phyloP scores from a whole-genome alignment of 2,888 invertebrate species.

The Mimumesa dahlbomi region DNA sequence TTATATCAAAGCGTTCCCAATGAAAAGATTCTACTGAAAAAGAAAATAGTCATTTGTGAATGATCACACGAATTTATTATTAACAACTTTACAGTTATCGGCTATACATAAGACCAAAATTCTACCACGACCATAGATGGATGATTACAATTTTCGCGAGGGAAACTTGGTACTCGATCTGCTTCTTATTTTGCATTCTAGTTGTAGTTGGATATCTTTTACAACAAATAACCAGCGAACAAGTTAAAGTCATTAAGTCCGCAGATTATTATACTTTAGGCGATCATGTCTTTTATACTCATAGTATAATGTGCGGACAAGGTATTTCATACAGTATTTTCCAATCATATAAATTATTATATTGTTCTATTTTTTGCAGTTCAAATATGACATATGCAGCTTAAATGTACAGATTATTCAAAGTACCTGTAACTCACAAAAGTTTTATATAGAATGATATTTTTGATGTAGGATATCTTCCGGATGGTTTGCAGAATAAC shows the following conservation, averaged over 20 bases:
- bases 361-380: too few species aligned
- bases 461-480: slow-evolving; percentile 35
- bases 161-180: slow-evolving; percentile 15
- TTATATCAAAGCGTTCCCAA: too few species aligned
- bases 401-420: too few species aligned
- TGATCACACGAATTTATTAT: neutral
- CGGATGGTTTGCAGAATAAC: slow-evolving; percentile 39
- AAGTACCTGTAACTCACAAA: too few species aligned
- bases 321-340: slow-evolving; percentile 32
- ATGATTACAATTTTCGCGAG: slow-evolving; percentile 31
- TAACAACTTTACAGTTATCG: slow-evolving; percentile 28
- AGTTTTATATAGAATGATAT: too few species aligned
- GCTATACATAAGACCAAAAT: slow-evolving; percentile 37
- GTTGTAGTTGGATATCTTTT: slow-evolving; percentile 32
- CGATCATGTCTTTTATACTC: slow-evolving; percentile 61
- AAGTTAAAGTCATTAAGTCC: neutral
- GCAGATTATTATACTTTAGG: slow-evolving; percentile 24
- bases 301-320: slow-evolving; percentile 51
- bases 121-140: slow-evolving; percentile 37
- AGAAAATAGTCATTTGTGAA: too few species aligned
- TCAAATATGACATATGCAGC: too few species aligned
- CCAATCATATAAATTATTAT: neutral
- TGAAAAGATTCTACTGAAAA: too few species aligned
- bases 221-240: slow-evolving; percentile 7
- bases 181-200: slow-evolving; percentile 12